These are phyloP conservation scores for Hypotaenidia okinawae DNA, from an alignment of 2,797 vertebrate genomes.

Conservation along the genomic window DNA sequence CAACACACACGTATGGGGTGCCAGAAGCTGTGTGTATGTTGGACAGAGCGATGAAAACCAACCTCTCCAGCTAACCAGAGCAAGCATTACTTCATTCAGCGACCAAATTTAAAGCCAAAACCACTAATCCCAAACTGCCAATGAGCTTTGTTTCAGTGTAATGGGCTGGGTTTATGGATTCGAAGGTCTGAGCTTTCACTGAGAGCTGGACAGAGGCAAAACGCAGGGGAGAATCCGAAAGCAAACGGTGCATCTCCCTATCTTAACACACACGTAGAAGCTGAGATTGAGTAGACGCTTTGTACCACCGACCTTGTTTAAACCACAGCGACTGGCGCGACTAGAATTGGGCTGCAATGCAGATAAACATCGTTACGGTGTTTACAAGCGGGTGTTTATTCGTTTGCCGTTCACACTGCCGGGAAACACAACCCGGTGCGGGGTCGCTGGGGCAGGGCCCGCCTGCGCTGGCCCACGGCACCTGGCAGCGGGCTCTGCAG, in stretches of 20 bases:
- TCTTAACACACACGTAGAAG: not conserved
- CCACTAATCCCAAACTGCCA: not conserved
- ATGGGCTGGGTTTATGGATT: rapidly evolving
- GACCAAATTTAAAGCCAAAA: not conserved
- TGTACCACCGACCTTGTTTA: not conserved
- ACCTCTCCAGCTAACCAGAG: not conserved
- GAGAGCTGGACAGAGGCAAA: not conserved
- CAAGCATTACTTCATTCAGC: rapidly evolving
- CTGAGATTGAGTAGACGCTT: rapidly evolving
- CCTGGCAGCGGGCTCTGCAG: not conserved
- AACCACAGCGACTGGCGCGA: rapidly evolving
- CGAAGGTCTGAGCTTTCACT: not conserved
- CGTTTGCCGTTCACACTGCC: not conserved
- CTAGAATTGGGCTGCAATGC: not conserved
- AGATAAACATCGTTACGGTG: not conserved
- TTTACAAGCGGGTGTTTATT: not conserved
- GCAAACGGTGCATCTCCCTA: not conserved
- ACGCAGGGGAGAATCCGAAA: too few relatives aligned
- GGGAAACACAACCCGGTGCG: not conserved
- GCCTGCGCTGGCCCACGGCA: not conserved
- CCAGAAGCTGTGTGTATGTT: rapidly evolving
- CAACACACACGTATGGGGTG: rapidly evolving
- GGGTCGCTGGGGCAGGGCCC: not conserved
- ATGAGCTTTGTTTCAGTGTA: not conserved
- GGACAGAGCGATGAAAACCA: rapidly evolving